These are phyloP conservation scores for Erebia epiphron DNA, from an alignment of 2,888 invertebrate genomes.

Conservation along the genomic window DNA sequence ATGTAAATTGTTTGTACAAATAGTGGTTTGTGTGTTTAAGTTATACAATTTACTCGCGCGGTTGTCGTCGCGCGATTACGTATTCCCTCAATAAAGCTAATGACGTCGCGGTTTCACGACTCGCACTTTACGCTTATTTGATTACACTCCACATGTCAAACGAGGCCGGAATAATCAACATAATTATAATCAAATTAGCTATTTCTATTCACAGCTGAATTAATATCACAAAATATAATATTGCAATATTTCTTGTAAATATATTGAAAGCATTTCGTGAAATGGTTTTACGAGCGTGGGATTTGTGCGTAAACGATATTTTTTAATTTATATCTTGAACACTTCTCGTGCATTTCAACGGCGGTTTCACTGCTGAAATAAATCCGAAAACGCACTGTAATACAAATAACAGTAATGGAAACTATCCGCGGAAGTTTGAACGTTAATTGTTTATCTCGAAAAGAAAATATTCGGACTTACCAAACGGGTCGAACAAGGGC, in stretches of 20 bases:
- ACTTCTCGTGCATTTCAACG: constrained; percentile 66
- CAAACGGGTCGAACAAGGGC: constrained; percentile 81
- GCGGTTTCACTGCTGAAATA: constrained; percentile 74
- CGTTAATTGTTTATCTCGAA: constrained; percentile 25
- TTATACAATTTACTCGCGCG: constrained; percentile 46
- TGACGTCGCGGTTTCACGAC: constrained; percentile 60
- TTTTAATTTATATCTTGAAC: constrained; percentile 55
- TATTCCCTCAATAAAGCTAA: constrained; percentile 59
- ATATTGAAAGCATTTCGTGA: constrained; percentile 81
- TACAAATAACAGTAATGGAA: neutral
- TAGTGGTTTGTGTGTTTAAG: constrained; percentile 34
- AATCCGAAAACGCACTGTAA: constrained; percentile 37
- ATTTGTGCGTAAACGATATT: constrained; percentile 76
- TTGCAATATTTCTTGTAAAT: constrained; percentile 42
- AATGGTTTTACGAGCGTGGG: constrained; percentile 83
- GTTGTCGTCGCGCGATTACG: constrained; percentile 58
- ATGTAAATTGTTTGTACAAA: constrained; percentile 35
- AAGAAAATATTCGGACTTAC: constrained; percentile 64
- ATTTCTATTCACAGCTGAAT: constrained; percentile 28
- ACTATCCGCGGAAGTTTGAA: constrained; percentile 20
- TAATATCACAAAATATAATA: constrained; percentile 13
- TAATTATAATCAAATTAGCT: constrained; percentile 41
- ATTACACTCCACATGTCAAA: constrained; percentile 59
- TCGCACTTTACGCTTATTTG: constrained; percentile 59
- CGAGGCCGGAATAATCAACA: constrained; percentile 51